Evolutionary conservation across 1,140 invertebrate species (phyloP), one percentile per base, ranked within the genome.

Genomic region (Drosophila micromelanica): DNA sequence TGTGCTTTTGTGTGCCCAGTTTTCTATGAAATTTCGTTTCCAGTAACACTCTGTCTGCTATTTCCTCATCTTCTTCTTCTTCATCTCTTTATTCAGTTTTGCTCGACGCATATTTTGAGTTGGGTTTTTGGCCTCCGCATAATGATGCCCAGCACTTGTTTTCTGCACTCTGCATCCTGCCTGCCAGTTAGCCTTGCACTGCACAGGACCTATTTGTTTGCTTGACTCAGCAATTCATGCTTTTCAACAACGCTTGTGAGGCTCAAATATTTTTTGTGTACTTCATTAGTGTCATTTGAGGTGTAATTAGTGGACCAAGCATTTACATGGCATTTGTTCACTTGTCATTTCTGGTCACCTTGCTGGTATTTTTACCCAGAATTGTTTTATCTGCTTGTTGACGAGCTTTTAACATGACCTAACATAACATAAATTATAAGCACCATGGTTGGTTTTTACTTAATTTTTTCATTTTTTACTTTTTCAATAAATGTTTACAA

Each of bases 141-240:
- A 87, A 87, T 87, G 78, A 89, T 82, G 82, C 68, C 71, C 76
- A 45, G 61, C 42, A 62, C 61, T 69, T 70, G 80, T 84, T 79
- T 64, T 65, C 38, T 38, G 45, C 32, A 64, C 57, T 62, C 17
- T 13, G 17, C n/a, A 45, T 20, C 4, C 23, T 46, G 45, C 32
- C 11, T 38, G n/a, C 30, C 32, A n/a, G 11, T 37, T 40, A 64
- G 59, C 27, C 63, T 57, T 76, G 80, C 80, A 85, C 68, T 76
- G 59, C 13, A 48, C 20, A 37, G 57, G 8, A 15, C 12, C 42
- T 13, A 23, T 65, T 37, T 48, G 17, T 4, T 15, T 38, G 45
- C 32, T 30, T 45, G 32, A 30, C 43, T 57, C 56, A 52, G 45
- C 23, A 73, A 85, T 85, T 78, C 75, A 61, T 64, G 75, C 60